Conservation (phyloP, 1,140 invertebrate species). For the Drosophila aff. region DNA sequence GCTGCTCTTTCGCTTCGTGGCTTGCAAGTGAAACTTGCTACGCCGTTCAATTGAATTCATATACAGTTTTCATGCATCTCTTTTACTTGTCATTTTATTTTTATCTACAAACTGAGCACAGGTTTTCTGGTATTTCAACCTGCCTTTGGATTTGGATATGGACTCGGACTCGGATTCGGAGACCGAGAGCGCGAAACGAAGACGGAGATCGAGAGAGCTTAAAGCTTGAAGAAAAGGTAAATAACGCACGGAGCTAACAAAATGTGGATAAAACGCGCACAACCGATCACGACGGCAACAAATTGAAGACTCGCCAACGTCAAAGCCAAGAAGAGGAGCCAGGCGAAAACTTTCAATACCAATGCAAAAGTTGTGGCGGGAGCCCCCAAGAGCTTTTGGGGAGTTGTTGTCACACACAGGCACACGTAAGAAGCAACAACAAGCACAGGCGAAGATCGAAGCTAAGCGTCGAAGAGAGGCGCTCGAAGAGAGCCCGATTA, state of each 20-base stretch:
- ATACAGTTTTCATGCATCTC: slow-evolving; percentile 68
- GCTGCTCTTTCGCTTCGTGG: slow-evolving; percentile 18
- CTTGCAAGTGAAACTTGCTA: slow-evolving; percentile 66
- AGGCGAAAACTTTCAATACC: slow-evolving; percentile 29
- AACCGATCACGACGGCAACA: slow-evolving; percentile 71
- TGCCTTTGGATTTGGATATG: slow-evolving; percentile 31
- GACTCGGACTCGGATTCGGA: not conserved
- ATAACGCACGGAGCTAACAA: slow-evolving; percentile 35
- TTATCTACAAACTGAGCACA: slow-evolving; percentile 73
- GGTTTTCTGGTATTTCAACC: slow-evolving; percentile 64
- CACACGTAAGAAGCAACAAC: slow-evolving; percentile 18
- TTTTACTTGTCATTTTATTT: slow-evolving; percentile 77
- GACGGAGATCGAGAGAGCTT: slow-evolving; percentile 46
- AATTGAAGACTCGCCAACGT: slow-evolving; percentile 63
- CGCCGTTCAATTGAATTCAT: slow-evolving; percentile 41
- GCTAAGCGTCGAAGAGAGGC: slow-evolving; percentile 38
- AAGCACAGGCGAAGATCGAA: slow-evolving; percentile 44
- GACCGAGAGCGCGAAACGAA: slow-evolving; percentile 2
- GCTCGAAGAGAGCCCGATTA: slow-evolving; percentile 1
- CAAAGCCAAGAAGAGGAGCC: slow-evolving; percentile 6
- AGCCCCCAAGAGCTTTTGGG: slow-evolving; percentile 49
- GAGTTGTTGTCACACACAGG: slow-evolving; percentile 14
- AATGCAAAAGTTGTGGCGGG: slow-evolving; percentile 22
- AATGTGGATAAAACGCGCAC: slow-evolving; percentile 19
- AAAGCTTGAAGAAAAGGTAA: slow-evolving; percentile 50